Percentiles rank a stretch among this genome's conserved stretches.
Conservation (phyloP, 2,888 invertebrate genomes). For the Plagodis pulveraria region DNA sequence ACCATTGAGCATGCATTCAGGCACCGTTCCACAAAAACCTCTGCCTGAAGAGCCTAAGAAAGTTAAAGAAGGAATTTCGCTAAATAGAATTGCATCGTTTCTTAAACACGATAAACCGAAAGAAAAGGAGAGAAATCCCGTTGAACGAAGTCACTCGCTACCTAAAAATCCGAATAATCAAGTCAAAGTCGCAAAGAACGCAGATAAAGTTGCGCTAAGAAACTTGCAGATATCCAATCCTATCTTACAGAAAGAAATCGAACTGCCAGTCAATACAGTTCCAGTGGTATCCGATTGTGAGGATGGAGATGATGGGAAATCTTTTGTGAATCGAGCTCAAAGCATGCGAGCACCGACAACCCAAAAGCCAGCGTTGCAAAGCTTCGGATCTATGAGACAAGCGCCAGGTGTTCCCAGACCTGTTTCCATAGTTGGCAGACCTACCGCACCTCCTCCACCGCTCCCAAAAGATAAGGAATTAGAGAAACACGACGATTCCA, state of each 20-base stretch:
- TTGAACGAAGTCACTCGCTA: constrained; percentile 83
- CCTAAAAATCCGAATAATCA: constrained; percentile 85
- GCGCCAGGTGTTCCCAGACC: constrained; percentile 88
- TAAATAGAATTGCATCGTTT: constrained; percentile 91
- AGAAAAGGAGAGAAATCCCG: constrained; percentile 77
- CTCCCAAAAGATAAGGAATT: constrained; percentile 73
- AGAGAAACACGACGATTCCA: constrained; percentile 57
- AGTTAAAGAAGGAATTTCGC: constrained; percentile 84
- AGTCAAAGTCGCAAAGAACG: constrained; percentile 85
- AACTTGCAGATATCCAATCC: constrained; percentile 93
- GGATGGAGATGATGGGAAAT: constrained; percentile 81
- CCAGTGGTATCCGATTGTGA: constrained; percentile 84
- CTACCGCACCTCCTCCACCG: constrained; percentile 91
- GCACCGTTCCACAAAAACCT: constrained; percentile 69
- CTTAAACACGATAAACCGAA: constrained; percentile 86
- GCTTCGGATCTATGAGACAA: constrained; percentile 94
- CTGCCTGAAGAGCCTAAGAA: constrained; percentile 83
- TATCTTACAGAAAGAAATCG: constrained; percentile 89
- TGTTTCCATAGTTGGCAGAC: constrained; percentile 89
- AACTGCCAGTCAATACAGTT: constrained; percentile 84
- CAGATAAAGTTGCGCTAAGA: constrained; percentile 89
- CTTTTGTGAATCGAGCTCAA: constrained; percentile 90
- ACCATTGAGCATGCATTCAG: constrained; percentile 80
- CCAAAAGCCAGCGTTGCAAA: constrained; percentile 87
- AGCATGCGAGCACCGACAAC: constrained; percentile 89